phyloP scores from a whole-genome alignment of 2,113 vertebrate species.

The Glaucomys volans region DNA sequence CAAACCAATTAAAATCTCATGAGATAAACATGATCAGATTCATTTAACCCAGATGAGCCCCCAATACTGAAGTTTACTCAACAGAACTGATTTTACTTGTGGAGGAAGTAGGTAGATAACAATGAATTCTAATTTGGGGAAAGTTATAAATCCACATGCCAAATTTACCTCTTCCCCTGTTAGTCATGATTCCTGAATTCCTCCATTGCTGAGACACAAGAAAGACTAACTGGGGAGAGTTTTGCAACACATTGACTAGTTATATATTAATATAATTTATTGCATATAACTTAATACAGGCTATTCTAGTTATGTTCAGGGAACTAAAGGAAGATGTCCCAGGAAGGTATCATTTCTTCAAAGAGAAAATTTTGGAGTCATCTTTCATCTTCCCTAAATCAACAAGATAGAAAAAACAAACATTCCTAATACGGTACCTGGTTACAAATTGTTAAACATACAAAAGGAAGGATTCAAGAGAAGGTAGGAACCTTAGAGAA shows the following conservation, averaged over 20 bases:
- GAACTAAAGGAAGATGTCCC: not conserved
- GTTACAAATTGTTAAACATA: not conserved
- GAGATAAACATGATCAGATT: conserved; percentile 72
- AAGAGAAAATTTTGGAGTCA: not conserved
- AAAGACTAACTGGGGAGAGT: not conserved
- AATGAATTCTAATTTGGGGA: not conserved
- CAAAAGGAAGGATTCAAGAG: not conserved
- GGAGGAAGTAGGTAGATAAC: not conserved
- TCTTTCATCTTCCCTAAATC: not conserved
- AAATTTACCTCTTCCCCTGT: not conserved
- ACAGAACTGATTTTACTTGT: conserved; percentile 35
- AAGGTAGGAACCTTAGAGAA: not conserved
- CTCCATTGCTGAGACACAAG: not conserved
- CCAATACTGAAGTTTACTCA: conserved; percentile 22
- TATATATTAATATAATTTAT: not conserved
- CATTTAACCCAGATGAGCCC: conserved; percentile 62
- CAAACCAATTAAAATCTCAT: conserved; percentile 73
- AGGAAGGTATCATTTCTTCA: not conserved
- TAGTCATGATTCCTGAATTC: not conserved
- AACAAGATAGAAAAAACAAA: not conserved
- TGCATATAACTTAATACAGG: not conserved
- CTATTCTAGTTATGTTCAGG: not conserved
- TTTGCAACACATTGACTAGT: not conserved
- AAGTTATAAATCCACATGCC: not conserved
- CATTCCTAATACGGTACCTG: not conserved